Percentiles rank a stretch among this genome's conserved stretches.
Evolutionary conservation across 2,797 vertebrate genomes (phyloP).

Genomic region (Orientallactaga sibirica): DNA sequence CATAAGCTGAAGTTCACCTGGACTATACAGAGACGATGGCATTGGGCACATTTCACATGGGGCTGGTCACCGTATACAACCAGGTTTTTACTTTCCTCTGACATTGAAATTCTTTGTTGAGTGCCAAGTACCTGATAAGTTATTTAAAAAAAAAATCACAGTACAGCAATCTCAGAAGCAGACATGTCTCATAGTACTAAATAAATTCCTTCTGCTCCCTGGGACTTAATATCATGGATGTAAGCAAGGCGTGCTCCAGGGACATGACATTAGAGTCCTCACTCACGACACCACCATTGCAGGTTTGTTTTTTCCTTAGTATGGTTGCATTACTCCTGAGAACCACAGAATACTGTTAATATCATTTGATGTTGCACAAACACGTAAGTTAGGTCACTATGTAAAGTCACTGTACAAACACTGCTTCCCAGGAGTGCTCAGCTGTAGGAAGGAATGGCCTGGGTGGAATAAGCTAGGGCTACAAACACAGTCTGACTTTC

Average conservation of each 20-base stretch:
- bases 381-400: background rate
- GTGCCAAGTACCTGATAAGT: slow-evolving; percentile 83
- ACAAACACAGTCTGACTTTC: fast-evolving
- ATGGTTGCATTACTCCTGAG: background rate
- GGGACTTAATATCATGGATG: slow-evolving; percentile 1
- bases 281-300: background rate
- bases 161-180: slow-evolving; percentile 66
- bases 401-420: background rate
- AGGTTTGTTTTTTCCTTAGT: background rate
- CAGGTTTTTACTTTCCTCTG: background rate
- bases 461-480: fast-evolving
- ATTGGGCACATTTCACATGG: fast-evolving
- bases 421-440: background rate
- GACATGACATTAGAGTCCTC: slow-evolving; percentile 45
- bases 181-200: slow-evolving; percentile 45
- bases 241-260: slow-evolving; percentile 66
- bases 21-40: background rate
- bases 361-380: background rate
- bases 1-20: background rate
- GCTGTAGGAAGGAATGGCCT: background rate
- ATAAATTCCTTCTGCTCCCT: slow-evolving; percentile 76
- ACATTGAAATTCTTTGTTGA: slow-evolving; percentile 68
- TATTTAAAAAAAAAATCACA: slow-evolving; percentile 79
- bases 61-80: fast-evolving
- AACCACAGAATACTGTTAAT: background rate